Evolutionary conservation across 2,888 invertebrate genomes (phyloP).

Genomic region (Metalampra italica): DNA sequence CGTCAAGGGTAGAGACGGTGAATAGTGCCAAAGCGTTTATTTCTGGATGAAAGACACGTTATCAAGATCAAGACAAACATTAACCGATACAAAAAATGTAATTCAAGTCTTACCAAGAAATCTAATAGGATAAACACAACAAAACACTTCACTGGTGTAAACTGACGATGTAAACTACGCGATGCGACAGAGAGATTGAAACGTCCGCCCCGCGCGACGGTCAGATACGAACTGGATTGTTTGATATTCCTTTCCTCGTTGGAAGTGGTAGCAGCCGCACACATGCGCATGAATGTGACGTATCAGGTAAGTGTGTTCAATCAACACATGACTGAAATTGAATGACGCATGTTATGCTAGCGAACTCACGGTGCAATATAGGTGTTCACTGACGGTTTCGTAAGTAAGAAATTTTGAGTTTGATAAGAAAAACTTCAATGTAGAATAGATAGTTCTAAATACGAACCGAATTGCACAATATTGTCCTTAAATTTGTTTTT

Average conservation of each 20-base stretch:
- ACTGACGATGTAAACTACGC: constrained; percentile 28
- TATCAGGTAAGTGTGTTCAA: constrained; percentile 30
- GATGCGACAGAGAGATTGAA: constrained; percentile 15
- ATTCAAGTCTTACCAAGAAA: constrained; percentile 48
- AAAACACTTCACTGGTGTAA: constrained; percentile 39
- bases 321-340: constrained; percentile 8
- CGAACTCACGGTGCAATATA: neutral
- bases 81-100: constrained; percentile 18
- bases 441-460: no score
- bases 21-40: constrained; percentile 64
- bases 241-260: neutral
- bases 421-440: no score
- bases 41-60: constrained; percentile 38
- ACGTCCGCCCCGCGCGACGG: constrained; percentile 37
- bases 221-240: constrained; percentile 49
- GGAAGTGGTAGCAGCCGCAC: neutral
- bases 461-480: no score
- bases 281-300: neutral
- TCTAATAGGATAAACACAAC: constrained; percentile 44
- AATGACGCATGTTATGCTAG: neutral
- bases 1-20: constrained; percentile 50
- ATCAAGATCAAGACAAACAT: constrained; percentile 47
- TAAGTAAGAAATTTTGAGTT: no score
- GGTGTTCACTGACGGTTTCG: no score
- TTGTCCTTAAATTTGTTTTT: no score